Base-by-base conservation (phyloP, 2,888 invertebrate species). In the Scrobipalpa costella region DNA sequence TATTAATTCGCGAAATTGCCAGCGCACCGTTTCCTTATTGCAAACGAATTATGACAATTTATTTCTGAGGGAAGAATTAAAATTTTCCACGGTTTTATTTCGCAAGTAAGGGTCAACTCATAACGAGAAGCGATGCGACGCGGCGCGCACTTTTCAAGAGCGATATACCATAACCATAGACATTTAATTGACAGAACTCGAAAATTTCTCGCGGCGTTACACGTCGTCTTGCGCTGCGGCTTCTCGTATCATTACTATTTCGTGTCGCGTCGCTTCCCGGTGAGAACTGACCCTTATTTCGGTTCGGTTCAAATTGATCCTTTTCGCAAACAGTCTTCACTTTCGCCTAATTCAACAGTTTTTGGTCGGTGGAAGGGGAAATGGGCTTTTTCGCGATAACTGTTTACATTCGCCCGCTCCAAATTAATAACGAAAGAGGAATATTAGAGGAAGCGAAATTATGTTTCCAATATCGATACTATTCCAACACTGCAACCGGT, bases 281-380 rank as follows among this genome's bases (percentile, higher is more conserved):
- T n/a, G n/a, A n/a, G n/a, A n/a, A n/a, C n/a, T n/a, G n/a, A n/a
- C n/a, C n/a, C n/a, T n/a, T n/a, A 60, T 49, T 60, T 49, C 15
- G 15, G 33, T 34, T 36, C 36, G 19, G 52, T 19, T 15, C 71
- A 78, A 78, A 80, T 80, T 77, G 78, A 79, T 78, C 74, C 74
- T 72, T 77, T 70, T 67, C 73, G 72, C 75, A 78, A 81, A 80
- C 80, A 81, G 76, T 81, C 79, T 81, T 79, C 73, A 73, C 75
- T 79, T 78, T 75, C 73, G 68, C 72, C 73, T 81, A 79, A 76
- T 78, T 82, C 77, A 78, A 78, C 80, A 79, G 75, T 78, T 80
- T 81, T 78, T 76, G 73, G 69, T 69, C 66, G 69, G 68, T 62
- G 67, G 72, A 74, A 73, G 69, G 72, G 74, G 74, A 72, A 79